Conservation (phyloP, 1,140 invertebrate genomes). For the Calephelis nemesis region DNA sequence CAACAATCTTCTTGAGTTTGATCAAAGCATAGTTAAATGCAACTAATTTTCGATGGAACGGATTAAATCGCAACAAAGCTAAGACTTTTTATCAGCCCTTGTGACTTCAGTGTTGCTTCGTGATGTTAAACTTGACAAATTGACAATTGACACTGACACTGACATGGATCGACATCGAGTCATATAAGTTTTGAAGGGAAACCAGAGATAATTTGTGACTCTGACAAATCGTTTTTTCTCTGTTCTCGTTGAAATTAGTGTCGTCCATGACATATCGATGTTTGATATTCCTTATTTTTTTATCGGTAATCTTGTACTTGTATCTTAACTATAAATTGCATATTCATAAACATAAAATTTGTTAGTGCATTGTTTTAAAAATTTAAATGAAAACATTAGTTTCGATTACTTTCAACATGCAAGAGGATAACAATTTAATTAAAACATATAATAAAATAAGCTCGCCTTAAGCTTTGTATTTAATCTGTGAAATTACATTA, state of each 20-base stretch:
- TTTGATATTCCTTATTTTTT: too few species aligned
- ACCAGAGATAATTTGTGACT: too few species aligned
- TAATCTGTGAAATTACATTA: conserved; percentile 36
- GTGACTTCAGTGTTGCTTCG: conserved; percentile 23
- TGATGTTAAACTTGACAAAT: not conserved
- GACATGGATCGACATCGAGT: not conserved
- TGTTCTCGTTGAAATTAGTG: too few species aligned
- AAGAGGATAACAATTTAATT: too few species aligned
- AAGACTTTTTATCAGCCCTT: conserved; percentile 22
- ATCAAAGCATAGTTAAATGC: conserved; percentile 27
- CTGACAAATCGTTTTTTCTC: too few species aligned
- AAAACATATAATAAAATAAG: not conserved
- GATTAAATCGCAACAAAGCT: conserved; percentile 14
- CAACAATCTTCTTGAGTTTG: conserved; percentile 25
- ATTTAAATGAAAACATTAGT: too few species aligned
- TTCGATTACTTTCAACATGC: too few species aligned
- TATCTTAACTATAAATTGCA: too few species aligned
- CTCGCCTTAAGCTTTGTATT: not conserved
- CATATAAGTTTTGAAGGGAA: too few species aligned
- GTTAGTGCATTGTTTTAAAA: not conserved
- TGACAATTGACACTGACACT: conserved; percentile 20
- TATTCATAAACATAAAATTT: too few species aligned
- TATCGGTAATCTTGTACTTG: too few species aligned
- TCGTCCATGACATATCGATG: too few species aligned
- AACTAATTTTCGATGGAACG: conserved; percentile 6